A percentile compares a stretch with the other conserved stretches of the same genome.
Conservation (phyloP, 2,888 invertebrate genomes). For the Tipula unca region DNA sequence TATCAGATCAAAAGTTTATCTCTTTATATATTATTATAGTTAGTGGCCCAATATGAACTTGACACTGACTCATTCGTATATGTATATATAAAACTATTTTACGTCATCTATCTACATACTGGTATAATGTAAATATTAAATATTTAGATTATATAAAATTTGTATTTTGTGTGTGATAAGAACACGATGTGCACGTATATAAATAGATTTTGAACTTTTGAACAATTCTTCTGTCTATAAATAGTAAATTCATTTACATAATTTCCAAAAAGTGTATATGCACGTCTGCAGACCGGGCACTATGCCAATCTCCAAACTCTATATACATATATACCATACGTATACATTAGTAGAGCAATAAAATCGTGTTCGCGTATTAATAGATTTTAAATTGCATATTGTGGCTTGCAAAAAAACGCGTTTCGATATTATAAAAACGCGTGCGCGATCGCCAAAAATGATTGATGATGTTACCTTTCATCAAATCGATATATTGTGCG, state of each 20-base stretch:
- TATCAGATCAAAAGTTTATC: neutral
- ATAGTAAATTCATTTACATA: neutral
- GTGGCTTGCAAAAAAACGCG: neutral
- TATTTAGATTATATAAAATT: neutral
- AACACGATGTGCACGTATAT: neutral
- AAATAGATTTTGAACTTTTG: neutral
- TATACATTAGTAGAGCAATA: neutral
- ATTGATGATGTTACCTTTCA: neutral
- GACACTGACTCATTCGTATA: neutral
- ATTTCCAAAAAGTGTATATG: neutral
- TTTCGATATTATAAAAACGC: neutral
- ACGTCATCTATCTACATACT: neutral
- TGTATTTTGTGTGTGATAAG: neutral
- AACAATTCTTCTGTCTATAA: neutral
- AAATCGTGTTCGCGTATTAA: neutral
- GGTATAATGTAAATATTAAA: neutral
- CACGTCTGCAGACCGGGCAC: neutral
- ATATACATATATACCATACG: neutral
- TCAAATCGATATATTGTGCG: neutral
- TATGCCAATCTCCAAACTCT: neutral
- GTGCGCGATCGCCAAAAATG: neutral
- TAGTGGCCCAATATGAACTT: neutral
- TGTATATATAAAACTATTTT: neutral
- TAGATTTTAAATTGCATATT: neutral
- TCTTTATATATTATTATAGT: neutral